phyloP scores from a whole-genome alignment of 2,888 invertebrate genomes.

The Creontiades dilutus region DNA sequence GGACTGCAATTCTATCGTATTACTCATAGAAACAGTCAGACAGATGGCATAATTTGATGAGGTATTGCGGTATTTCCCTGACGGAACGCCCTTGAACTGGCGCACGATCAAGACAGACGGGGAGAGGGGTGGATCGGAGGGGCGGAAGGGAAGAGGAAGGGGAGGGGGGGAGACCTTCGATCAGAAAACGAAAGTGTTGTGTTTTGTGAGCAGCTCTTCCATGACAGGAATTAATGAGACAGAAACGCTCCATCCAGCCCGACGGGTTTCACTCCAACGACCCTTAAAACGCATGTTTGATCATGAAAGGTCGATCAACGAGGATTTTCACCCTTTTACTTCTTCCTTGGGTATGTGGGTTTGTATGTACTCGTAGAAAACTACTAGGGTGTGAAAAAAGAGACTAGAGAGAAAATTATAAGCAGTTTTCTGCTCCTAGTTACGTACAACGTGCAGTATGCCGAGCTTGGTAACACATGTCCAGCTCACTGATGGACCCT shows the following conservation, averaged over 20 bases:
- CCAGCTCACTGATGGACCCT: no score
- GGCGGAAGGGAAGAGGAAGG: no score
- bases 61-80: not conserved
- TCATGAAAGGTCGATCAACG: not conserved
- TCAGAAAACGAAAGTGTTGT: slow-evolving; percentile 43
- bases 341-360: not conserved
- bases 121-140: no score
- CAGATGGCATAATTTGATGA: slow-evolving; percentile 1
- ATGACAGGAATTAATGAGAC: slow-evolving; percentile 44
- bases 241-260: not conserved
- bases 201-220: slow-evolving; percentile 38
- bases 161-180: not conserved
- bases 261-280: not conserved
- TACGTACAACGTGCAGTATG: no score
- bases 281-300: not conserved
- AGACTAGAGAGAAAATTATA: no score
- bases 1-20: no score
- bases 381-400: no score
- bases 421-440: no score
- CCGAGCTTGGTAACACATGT: no score
- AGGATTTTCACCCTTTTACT: not conserved
- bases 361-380: no score
- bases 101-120: slow-evolving; percentile 1
- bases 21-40: not conserved
- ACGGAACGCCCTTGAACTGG: slow-evolving; percentile 34